phyloP scores from a whole-genome alignment of 2,113 vertebrate species.

The Oxyruncus cristatus region DNA sequence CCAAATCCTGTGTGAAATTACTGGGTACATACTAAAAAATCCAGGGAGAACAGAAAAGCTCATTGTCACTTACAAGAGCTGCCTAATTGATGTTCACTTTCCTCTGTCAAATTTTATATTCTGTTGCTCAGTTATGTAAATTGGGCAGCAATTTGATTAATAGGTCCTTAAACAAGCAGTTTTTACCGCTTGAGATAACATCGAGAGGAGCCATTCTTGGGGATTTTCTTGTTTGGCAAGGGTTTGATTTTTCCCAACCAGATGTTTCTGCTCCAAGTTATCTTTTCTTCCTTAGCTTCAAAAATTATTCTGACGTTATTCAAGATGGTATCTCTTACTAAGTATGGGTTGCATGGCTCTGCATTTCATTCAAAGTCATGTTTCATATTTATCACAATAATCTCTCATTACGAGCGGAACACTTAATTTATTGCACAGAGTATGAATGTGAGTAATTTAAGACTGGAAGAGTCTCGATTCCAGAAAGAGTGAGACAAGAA shows the following conservation, averaged over 20 bases:
- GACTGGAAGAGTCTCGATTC: not conserved
- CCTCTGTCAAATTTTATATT: constrained; percentile 9
- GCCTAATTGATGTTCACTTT: constrained; percentile 22
- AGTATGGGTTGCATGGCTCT: not conserved
- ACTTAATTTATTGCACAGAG: not conserved
- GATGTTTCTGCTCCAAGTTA: constrained; percentile 3
- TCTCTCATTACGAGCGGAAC: not conserved
- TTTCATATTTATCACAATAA: constrained; percentile 43
- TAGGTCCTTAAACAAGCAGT: not conserved
- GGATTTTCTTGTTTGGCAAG: not conserved
- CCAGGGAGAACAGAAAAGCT: not conserved
- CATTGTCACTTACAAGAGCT: not conserved
- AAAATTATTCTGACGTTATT: not conserved
- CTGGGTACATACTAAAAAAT: not conserved
- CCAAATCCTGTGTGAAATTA: not conserved
- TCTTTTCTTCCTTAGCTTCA: not conserved
- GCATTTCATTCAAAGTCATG: constrained; percentile 21
- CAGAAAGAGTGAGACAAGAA: not conserved
- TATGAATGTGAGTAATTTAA: not conserved
- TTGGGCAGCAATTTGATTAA: constrained; percentile 34
- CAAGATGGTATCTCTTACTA: not conserved
- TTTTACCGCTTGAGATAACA: constrained; percentile 2
- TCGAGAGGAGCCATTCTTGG: not conserved
- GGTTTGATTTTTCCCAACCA: not conserved
- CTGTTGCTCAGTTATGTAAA: constrained; percentile 15